These are phyloP conservation scores for Pachymerium ferrugineum DNA, from an alignment of 2,888 invertebrate species.

Conservation along the genomic window DNA sequence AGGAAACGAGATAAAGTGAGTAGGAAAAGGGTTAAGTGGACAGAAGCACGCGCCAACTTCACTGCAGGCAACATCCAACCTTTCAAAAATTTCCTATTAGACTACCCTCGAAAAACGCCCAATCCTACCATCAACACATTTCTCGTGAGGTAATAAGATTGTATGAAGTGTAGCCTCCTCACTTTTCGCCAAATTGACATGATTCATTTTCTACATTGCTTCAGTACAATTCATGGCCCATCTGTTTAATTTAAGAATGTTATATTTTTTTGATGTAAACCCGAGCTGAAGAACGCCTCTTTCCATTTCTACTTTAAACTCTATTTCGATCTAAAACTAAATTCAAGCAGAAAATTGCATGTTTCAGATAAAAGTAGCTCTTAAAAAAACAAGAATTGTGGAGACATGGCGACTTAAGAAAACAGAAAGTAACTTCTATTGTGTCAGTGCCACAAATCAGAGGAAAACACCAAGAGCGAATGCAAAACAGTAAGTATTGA, in stretches of 20 bases:
- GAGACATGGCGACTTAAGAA: neutral
- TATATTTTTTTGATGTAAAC: neutral
- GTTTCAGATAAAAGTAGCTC: too few species aligned
- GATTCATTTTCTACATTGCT: too few species aligned
- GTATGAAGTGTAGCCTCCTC: too few species aligned
- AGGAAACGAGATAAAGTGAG: constrained; percentile 24
- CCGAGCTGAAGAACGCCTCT: too few species aligned
- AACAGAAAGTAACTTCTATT: neutral
- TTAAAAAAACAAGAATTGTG: too few species aligned
- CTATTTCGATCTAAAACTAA: neutral
- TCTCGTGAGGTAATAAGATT: too few species aligned
- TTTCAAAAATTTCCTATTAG: neutral
- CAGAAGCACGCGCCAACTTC: constrained; percentile 16
- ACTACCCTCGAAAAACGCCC: neutral
- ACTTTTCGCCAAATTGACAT: too few species aligned
- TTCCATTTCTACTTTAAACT: neutral
- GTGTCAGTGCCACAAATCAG: constrained; percentile 17
- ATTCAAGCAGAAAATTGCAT: neutral
- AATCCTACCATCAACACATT: too few species aligned
- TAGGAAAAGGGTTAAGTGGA: constrained; percentile 24
- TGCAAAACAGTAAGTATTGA: constrained; percentile 8
- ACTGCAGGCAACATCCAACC: neutral
- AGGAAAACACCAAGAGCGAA: neutral
- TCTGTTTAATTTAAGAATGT: too few species aligned
- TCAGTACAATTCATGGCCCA: too few species aligned